phyloP scores from a whole-genome alignment of 2,797 vertebrate species.

The Sebastes steindachneri region DNA sequence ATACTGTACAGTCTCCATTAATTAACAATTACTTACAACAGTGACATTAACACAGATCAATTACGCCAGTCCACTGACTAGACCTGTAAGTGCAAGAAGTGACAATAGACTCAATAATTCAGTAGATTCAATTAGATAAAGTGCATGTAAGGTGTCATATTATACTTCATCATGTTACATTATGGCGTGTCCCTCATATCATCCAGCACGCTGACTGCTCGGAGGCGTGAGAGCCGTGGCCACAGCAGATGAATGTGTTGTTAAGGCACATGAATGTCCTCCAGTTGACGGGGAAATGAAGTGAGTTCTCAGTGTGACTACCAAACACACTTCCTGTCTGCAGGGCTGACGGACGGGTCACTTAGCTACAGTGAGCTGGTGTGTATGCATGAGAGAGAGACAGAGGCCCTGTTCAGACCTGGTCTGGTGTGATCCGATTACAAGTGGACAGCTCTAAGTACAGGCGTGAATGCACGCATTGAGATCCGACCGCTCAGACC shows the following conservation, averaged over 20 bases:
- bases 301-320: slow-evolving; percentile 19
- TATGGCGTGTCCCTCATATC: slow-evolving; percentile 4
- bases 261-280: slow-evolving; percentile 35
- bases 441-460: neutral
- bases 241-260: slow-evolving; percentile 17
- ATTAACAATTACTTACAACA: neutral
- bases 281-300: slow-evolving; percentile 30
- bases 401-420: no score
- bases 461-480: no score
- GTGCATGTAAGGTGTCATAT: slow-evolving; percentile 14
- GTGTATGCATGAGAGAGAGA: neutral
- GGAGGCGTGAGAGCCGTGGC: neutral
- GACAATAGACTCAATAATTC: slow-evolving; percentile 29
- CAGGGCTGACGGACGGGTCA: neutral
- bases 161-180: slow-evolving; percentile 18
- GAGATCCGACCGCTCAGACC: no score
- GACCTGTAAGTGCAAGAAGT: slow-evolving; percentile 12
- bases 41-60: slow-evolving; percentile 13
- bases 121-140: slow-evolving; percentile 42
- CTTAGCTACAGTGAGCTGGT: neutral
- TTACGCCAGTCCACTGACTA: neutral
- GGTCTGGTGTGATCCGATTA: no score
- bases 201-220: slow-evolving; percentile 7
- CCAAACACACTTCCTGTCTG: slow-evolving; percentile 35
- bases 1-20: slow-evolving; percentile 3